Conservation (phyloP, 2,888 invertebrate genomes). For the Atrina japonica region DNA sequence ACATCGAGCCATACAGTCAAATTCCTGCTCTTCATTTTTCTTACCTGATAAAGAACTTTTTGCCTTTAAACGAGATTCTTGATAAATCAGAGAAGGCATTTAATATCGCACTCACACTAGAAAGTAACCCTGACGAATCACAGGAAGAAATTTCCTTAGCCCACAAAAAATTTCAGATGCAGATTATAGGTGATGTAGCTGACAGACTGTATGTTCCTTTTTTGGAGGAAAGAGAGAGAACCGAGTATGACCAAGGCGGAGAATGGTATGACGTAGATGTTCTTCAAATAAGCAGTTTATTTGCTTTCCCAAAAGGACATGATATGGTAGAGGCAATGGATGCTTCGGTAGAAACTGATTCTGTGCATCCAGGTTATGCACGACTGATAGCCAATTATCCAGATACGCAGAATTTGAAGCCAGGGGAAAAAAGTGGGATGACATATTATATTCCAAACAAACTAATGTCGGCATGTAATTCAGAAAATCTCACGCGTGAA, state of each 20-base stretch:
- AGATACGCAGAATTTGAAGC: constrained; percentile 3
- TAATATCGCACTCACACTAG: constrained; percentile 19
- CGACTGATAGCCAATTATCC: constrained; percentile 26
- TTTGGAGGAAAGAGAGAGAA: constrained; percentile 15
- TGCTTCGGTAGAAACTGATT: constrained; percentile 12
- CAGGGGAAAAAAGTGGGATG: too few species aligned
- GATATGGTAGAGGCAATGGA: background rate
- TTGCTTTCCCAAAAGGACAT: constrained; percentile 17
- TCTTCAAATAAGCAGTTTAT: background rate
- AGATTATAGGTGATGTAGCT: constrained; percentile 28
- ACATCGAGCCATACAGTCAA: constrained; percentile 49
- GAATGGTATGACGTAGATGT: constrained; percentile 26
- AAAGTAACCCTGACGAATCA: background rate
- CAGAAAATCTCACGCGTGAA: too few species aligned
- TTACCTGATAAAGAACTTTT: constrained; percentile 45
- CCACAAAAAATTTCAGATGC: background rate
- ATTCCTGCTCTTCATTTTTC: constrained; percentile 50
- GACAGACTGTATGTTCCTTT: constrained; percentile 26
- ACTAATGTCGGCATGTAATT: too few species aligned
- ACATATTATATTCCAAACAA: too few species aligned
- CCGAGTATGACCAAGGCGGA: constrained; percentile 9
- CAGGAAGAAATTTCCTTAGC: background rate
- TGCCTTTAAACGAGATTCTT: constrained; percentile 4
- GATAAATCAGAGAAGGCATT: constrained; percentile 22
- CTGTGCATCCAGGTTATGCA: constrained; percentile 32